Base-by-base conservation (phyloP, 2,888 invertebrate genomes). In the Podotricha telesiphe region DNA sequence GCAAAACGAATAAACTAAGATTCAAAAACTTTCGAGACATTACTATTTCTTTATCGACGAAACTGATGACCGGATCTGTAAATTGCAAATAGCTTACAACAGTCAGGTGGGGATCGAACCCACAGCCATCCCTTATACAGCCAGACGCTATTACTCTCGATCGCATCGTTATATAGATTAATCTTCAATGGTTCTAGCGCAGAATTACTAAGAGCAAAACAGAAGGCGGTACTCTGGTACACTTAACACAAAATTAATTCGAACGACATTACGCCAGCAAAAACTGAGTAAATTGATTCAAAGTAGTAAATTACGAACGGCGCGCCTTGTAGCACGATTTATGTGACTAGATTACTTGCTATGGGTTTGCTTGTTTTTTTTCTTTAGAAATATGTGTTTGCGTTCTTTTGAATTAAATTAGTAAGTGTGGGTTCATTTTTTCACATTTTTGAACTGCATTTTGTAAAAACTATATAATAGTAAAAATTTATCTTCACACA, bases 271-370 rank as follows among this genome's bases (percentile, higher is more conserved):
- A 86, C 79, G 65, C 79, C 82, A 84, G 85, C 88, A 91, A 90
- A 89, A 89, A 91, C 79, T 79, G 78, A 79, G 85, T 87, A 89
- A 89, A 91, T 91, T 91, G 89, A 90, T 89, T 89, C 89, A 83
- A 85, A 85, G 87, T 88, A 88, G 87, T 87, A 89, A 90, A 89
- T 90, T 89, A 87, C 77, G 82, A 76, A 78, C 77, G 74, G 69
- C 72, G 74, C 70, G 72, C 65, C 73, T 64, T 70, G 68, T 65
- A 65, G 19, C 62, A 20, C 62, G 62, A 34, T 37, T 62, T 50
- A 50, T 15, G 8, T 34, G 10, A 13, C 20, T 62, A 50, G 19
- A 15, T 48, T 7, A 37, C 5, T 45, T 62, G 5, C 37, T 4
- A 15, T 50, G 62, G 50, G 34, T 50, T 48, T 62, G 62, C 50